phyloP scores from a whole-genome alignment of 2,113 vertebrate species.

The Xenopus tropicalis region DNA sequence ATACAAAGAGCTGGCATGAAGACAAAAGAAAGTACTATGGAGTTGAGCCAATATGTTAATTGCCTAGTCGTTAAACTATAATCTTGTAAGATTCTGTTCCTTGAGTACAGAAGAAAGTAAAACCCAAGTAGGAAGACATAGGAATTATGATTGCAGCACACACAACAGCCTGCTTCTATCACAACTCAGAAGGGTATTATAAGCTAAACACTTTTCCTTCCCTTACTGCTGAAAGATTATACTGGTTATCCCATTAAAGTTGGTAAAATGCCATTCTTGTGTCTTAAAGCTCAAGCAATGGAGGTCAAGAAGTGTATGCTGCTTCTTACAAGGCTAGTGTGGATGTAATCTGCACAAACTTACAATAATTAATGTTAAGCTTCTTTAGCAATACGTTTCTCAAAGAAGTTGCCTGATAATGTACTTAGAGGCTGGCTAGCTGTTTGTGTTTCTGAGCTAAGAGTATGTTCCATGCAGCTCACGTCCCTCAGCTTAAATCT shows the following conservation, averaged over 20 bases:
- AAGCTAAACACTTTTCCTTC: conserved; percentile 89
- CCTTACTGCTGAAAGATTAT: conserved; percentile 98
- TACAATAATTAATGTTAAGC: conserved; percentile 99
- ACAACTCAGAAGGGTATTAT: conserved; percentile 93
- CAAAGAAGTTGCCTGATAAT: conserved; percentile 97
- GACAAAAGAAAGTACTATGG: conserved; percentile 59
- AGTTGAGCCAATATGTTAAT: conserved; percentile 64
- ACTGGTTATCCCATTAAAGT: conserved; percentile 99
- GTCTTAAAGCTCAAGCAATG: conserved; percentile 98
- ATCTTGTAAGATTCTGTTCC: conserved; percentile 52
- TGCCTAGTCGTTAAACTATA: conserved; percentile 48
- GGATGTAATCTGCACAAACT: conserved; percentile 99
- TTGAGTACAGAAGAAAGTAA: conserved; percentile 69
- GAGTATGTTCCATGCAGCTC: conserved; percentile 78
- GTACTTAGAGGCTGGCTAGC: conserved; percentile 91
- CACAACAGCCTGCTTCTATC: conserved; percentile 74
- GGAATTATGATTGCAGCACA: conserved; percentile 72
- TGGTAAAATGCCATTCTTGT: conserved; percentile 99
- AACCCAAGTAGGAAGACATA: conserved; percentile 67
- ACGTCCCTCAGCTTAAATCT: conserved; percentile 89
- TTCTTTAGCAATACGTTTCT: conserved; percentile 99
- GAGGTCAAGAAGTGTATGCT: conserved; percentile 99
- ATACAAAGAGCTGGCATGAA: conserved; percentile 62
- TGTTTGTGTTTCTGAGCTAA: conserved; percentile 89
- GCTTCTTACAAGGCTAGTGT: conserved; percentile 95